Evolutionary conservation across 2,797 vertebrate genomes (phyloP).

Genomic region (Delichon dasypus): DNA sequence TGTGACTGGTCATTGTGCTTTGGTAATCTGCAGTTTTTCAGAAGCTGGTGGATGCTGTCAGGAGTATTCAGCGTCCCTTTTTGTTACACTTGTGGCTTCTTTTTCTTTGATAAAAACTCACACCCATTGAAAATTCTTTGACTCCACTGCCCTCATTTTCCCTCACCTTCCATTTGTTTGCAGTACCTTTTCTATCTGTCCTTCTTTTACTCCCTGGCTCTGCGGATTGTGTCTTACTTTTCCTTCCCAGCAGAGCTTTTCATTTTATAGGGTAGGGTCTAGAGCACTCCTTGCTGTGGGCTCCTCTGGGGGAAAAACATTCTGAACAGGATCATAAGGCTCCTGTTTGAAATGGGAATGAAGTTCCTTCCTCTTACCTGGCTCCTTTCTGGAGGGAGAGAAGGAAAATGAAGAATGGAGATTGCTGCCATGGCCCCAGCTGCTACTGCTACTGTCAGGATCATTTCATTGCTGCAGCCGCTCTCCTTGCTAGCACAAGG

Average conservation of each 20-base stretch:
- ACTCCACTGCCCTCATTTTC: neutral
- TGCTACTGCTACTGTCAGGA: neutral
- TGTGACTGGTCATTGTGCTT: neutral
- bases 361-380: neutral
- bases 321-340: neutral
- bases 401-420: neutral
- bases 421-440: neutral
- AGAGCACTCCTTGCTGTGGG: fast-evolving
- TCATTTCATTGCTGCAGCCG: neutral
- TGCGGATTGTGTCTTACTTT: neutral
- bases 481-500: neutral
- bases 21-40: neutral
- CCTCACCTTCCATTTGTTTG: neutral
- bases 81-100: neutral
- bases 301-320: neutral
- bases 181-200: neutral
- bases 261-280: neutral
- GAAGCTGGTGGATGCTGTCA: neutral
- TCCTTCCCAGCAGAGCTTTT: neutral
- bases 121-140: neutral
- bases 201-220: neutral
- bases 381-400: neutral
- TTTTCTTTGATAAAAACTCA: neutral
- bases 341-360: neutral
- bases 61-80: neutral